These are phyloP conservation scores for Takifugu ocellatus DNA, from an alignment of 2,797 vertebrate species.

Conservation along the genomic window DNA sequence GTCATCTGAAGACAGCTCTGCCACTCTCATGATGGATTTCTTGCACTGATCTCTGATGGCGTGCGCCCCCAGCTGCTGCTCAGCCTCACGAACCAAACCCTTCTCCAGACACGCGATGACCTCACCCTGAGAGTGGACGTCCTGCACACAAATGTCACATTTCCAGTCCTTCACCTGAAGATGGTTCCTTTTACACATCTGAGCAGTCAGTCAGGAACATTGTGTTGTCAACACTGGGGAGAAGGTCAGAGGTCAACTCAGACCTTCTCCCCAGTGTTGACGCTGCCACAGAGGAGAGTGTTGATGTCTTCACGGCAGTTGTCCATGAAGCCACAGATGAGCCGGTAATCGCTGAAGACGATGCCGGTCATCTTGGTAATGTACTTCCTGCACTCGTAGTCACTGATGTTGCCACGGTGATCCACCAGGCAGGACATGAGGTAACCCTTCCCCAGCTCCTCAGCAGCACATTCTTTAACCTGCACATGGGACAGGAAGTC, in stretches of 20 bases:
- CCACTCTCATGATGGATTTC: slow-evolving; percentile 92
- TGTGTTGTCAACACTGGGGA: too few species aligned
- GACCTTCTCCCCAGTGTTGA: slow-evolving; percentile 93
- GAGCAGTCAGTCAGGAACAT: too few species aligned
- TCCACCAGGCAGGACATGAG: slow-evolving; percentile 96
- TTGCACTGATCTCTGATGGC: slow-evolving; percentile 87
- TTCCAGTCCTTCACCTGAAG: background rate
- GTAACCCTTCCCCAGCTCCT: slow-evolving; percentile 90
- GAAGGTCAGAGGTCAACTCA: background rate
- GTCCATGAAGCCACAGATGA: slow-evolving; percentile 98
- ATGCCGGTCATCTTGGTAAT: slow-evolving; percentile 98
- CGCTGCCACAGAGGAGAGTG: slow-evolving; percentile 87
- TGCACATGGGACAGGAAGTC: slow-evolving; percentile 41
- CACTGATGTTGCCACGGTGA: slow-evolving; percentile 92
- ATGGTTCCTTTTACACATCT: background rate
- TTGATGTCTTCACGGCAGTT: slow-evolving; percentile 92
- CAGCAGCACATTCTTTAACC: slow-evolving; percentile 94
- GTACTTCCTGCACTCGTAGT: slow-evolving; percentile 97
- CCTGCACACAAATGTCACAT: slow-evolving; percentile 68
- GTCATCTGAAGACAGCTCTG: slow-evolving; percentile 92
- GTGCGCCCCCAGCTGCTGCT: slow-evolving; percentile 73
- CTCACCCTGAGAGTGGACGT: slow-evolving; percentile 94
- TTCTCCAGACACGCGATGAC: slow-evolving; percentile 96
- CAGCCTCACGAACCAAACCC: slow-evolving; percentile 85
- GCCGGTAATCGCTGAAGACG: slow-evolving; percentile 89